Evolutionary conservation across 2,888 invertebrate genomes (phyloP).

Genomic region (Euclidia mi): DNA sequence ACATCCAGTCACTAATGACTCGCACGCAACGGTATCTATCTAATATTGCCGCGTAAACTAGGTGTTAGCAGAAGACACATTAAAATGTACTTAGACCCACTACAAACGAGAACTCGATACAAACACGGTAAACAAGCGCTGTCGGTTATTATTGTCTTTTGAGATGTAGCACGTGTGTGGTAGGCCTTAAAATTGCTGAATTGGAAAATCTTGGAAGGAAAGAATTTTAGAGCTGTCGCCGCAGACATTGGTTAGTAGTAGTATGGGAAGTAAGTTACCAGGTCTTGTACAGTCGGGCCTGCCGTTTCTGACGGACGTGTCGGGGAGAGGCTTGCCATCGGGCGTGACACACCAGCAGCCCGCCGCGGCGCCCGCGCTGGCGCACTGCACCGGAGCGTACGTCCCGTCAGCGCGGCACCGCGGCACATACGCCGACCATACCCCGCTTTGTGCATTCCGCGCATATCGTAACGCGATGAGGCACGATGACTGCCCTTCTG

Average conservation of each 20-base stretch:
- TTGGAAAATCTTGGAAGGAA: too few species aligned
- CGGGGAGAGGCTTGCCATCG: slow-evolving; percentile 95
- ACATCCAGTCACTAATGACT: background rate
- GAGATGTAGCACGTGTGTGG: too few species aligned
- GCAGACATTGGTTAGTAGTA: background rate
- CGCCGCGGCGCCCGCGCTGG: slow-evolving; percentile 93
- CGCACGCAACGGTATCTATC: background rate
- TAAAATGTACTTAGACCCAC: background rate
- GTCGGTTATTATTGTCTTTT: too few species aligned
- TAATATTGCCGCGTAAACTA: background rate
- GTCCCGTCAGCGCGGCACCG: slow-evolving; percentile 95
- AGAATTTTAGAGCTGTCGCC: too few species aligned
- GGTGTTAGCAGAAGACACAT: background rate
- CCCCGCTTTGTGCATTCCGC: slow-evolving; percentile 75
- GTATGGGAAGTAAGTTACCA: slow-evolving; percentile 65
- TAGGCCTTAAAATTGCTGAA: too few species aligned
- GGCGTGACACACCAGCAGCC: slow-evolving; percentile 98
- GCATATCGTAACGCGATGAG: slow-evolving; percentile 83
- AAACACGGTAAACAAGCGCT: too few species aligned
- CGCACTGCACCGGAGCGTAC: slow-evolving; percentile 96
- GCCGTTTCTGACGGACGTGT: slow-evolving; percentile 93
- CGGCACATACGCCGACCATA: slow-evolving; percentile 92
- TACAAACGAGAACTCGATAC: background rate
- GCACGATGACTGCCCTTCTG: slow-evolving; percentile 87
- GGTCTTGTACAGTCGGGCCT: slow-evolving; percentile 92